These are phyloP conservation scores for Bactericera cockerelli DNA, from an alignment of 1,140 invertebrate species.

Conservation along the genomic window DNA sequence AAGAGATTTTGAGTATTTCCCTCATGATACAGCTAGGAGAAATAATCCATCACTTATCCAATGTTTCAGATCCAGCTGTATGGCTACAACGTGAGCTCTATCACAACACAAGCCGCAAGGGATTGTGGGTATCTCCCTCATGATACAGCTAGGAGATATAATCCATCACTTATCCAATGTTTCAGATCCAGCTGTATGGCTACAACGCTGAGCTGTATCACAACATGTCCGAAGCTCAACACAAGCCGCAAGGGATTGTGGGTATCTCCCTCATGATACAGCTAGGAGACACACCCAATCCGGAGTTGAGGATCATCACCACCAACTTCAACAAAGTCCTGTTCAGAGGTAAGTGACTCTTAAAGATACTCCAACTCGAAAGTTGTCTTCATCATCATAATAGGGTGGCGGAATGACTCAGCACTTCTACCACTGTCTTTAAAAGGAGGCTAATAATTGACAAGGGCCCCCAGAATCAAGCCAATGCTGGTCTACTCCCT, in stretches of 20 bases:
- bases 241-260: slow-evolving; percentile 81
- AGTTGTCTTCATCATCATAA: too few species aligned
- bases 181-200: slow-evolving; percentile 85
- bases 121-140: slow-evolving; percentile 78
- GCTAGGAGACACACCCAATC: slow-evolving; percentile 69
- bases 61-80: too few species aligned
- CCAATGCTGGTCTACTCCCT: too few species aligned
- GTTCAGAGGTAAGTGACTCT: slow-evolving; percentile 60
- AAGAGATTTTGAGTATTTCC: too few species aligned
- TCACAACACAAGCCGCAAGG: slow-evolving; percentile 84
- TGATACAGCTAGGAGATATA: slow-evolving; percentile 79
- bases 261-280: slow-evolving; percentile 88
- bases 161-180: too few species aligned
- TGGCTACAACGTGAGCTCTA: slow-evolving; percentile 96
- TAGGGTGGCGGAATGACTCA: too few species aligned
- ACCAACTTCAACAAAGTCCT: slow-evolving; percentile 68
- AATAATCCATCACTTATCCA: too few species aligned
- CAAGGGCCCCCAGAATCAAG: too few species aligned
- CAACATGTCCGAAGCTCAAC: slow-evolving; percentile 87
- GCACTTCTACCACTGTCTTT: too few species aligned
- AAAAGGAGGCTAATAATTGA: too few species aligned
- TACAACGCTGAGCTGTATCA: slow-evolving; percentile 94
- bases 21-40: too few species aligned
- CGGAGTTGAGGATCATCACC: slow-evolving; percentile 69
- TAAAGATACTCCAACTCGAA: too few species aligned